Percentiles rank a stretch among this genome's conserved stretches.
Evolutionary conservation across 1,140 invertebrate genomes (phyloP).

Genomic region (Zophobas morio): DNA sequence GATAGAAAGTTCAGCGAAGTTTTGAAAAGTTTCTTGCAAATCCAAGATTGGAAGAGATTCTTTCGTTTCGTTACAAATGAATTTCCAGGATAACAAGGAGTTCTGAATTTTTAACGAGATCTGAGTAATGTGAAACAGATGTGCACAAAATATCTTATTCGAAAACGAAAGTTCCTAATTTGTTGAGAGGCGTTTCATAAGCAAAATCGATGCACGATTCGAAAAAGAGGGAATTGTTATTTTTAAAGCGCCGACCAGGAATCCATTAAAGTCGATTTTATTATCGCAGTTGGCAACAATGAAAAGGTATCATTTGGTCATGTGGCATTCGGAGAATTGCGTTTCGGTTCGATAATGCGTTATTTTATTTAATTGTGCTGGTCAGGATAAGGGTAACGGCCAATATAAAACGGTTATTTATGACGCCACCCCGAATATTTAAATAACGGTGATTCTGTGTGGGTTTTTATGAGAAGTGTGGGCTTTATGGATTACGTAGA

Average conservation of each 20-base stretch:
- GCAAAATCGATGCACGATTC: too few relatives aligned
- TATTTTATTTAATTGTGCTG: slow-evolving; percentile 13
- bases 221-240: too few relatives aligned
- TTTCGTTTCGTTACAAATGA: neutral
- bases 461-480: slow-evolving; percentile 4
- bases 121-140: neutral
- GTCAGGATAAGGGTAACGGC: slow-evolving; percentile 4
- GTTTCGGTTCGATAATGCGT: neutral
- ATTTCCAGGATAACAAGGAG: neutral
- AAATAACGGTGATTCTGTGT: neutral
- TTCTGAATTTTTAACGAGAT: slow-evolving; percentile 22
- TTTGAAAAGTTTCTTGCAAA: neutral
- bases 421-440: slow-evolving; percentile 4
- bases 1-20: neutral
- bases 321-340: slow-evolving; percentile 8
- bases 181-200: too few relatives aligned
- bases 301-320: neutral
- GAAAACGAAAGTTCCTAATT: too few relatives aligned
- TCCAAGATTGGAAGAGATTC: slow-evolving; percentile 5
- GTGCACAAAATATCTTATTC: neutral
- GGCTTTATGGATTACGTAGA: slow-evolving; percentile 4
- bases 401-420: slow-evolving; percentile 12
- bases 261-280: slow-evolving; percentile 6
- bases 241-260: neutral
- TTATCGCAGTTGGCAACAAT: slow-evolving; percentile 24